Percentiles rank a stretch among this genome's conserved stretches.
These are phyloP conservation scores for Patagioenas fasciata DNA, from an alignment of 2,113 vertebrate genomes.

Conservation along the genomic window DNA sequence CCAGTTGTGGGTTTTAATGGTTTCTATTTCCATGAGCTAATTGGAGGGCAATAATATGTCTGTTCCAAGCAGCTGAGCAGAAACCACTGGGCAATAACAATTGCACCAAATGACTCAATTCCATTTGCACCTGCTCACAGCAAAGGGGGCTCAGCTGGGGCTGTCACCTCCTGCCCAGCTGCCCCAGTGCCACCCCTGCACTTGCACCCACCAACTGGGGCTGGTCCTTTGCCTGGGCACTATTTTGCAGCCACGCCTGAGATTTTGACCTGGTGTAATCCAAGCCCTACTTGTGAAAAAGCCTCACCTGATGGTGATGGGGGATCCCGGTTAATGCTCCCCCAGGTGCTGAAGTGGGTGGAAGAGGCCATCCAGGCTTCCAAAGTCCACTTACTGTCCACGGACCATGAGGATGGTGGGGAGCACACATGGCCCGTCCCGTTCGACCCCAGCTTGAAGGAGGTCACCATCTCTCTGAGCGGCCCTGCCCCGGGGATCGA, in stretches of 20 bases:
- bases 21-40: background rate
- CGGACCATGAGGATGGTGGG: conserved; percentile 82
- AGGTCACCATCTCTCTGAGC: conserved; percentile 91
- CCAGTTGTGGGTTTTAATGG: background rate
- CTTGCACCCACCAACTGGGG: background rate
- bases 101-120: background rate
- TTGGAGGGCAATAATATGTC: background rate
- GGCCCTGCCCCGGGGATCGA: conserved; percentile 85
- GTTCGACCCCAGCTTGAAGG: conserved; percentile 89
- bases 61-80: background rate
- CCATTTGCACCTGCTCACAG: background rate
- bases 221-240: fast-evolving
- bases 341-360: conserved; percentile 92
- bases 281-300: background rate
- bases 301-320: fast-evolving
- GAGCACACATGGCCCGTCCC: conserved; percentile 85
- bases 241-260: fast-evolving
- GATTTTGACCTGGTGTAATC: background rate
- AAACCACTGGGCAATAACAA: background rate
- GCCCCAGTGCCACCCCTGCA: background rate
- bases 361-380: conserved; percentile 89
- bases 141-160: background rate
- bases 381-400: conserved; percentile 91
- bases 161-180: background rate
- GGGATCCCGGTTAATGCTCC: background rate